Base-by-base conservation (phyloP, 2,113 vertebrate species). In the Festucalex cinctus region DNA sequence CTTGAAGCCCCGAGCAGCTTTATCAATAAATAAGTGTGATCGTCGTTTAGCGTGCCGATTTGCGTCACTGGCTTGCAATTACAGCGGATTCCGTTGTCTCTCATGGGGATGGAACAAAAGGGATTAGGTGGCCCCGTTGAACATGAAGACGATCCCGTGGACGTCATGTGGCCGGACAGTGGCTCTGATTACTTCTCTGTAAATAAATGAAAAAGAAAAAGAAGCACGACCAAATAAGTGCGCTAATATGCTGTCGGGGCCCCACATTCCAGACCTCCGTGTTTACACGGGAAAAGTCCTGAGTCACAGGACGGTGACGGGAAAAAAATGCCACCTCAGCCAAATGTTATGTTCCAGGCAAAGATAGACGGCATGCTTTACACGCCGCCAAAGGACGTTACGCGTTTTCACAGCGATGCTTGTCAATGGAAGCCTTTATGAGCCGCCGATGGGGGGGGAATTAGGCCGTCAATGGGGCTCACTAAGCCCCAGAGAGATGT, bases 401-500 rank as follows among this genome's bases (percentile, higher is more conserved):
- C 85, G 83, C 82, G 88, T 79, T 88, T 90, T 84, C 74, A 85
- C 88, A 90, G 85, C 84, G 85, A 85, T 80, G 74, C 41, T 78
- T 77, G 79, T 92, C 89, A 91, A 91, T 89, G 84, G 83, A 74
- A 36, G 64, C 83, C 84, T 88, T 91, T 90, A 91, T 91, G 81
- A 77, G 57, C 51, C 51, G 7, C 48, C 39, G 73, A 66, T n/a
- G n/a, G 58, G 82, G 68, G 24, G 82, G 90, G 91, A 87, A 89
- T 93, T 92, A 92, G 81, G 63, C 65, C 56, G 49, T 91, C 85
- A 91, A 91, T 90, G 84, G 83, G 63, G 73, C 73, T 73, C 79
- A 83, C 84, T 91, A 86, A 90, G 85, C 89, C 85, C 66, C 75
- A n/a, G n/a, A n/a, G n/a, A 68, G 71, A 85, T 83, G 84, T 63